Percentiles rank a stretch among this genome's conserved stretches.
Conservation (phyloP, 1,140 invertebrate species). For the Wiebesia pumilae region DNA sequence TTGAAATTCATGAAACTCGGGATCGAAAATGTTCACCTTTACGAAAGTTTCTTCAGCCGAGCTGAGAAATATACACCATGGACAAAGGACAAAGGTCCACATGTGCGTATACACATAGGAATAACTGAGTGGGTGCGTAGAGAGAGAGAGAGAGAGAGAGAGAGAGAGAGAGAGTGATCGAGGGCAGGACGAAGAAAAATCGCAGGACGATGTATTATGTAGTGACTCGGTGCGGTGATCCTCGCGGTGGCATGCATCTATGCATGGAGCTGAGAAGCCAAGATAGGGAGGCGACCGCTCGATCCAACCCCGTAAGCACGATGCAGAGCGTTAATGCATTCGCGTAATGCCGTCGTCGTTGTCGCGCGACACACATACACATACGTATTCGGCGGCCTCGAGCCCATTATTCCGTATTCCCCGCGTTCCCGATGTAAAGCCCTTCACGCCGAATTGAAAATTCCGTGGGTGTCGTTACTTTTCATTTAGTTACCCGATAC, state of each 20-base stretch:
- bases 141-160: too few relatives aligned
- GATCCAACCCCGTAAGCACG: slow-evolving; percentile 43
- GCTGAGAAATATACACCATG: neutral
- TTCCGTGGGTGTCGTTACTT: slow-evolving; percentile 32
- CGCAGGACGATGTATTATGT: slow-evolving; percentile 61
- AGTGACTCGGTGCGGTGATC: slow-evolving; percentile 59
- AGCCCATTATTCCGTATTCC: neutral
- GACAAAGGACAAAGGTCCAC: neutral
- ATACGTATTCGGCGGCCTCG: neutral
- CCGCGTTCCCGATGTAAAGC: slow-evolving; percentile 46
- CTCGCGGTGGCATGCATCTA: slow-evolving; percentile 59
- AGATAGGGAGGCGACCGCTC: neutral
- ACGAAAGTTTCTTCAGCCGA: neutral
- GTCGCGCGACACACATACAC: neutral
- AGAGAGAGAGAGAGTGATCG: too few relatives aligned
- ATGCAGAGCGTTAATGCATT: slow-evolving; percentile 57
- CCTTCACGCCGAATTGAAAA: slow-evolving; percentile 42
- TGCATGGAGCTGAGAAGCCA: slow-evolving; percentile 57
- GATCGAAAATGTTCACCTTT: neutral
- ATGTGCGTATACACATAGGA: neutral
- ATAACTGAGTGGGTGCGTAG: neutral
- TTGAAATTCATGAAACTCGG: neutral
- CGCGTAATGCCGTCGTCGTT: slow-evolving; percentile 34
- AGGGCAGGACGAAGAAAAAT: slow-evolving; percentile 57
- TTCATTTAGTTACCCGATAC: slow-evolving; percentile 10